Evolutionary conservation across 2,797 vertebrate genomes (phyloP), one percentile per base, ranked within the genome.

Genomic region (Urocyon cinereoargenteus): DNA sequence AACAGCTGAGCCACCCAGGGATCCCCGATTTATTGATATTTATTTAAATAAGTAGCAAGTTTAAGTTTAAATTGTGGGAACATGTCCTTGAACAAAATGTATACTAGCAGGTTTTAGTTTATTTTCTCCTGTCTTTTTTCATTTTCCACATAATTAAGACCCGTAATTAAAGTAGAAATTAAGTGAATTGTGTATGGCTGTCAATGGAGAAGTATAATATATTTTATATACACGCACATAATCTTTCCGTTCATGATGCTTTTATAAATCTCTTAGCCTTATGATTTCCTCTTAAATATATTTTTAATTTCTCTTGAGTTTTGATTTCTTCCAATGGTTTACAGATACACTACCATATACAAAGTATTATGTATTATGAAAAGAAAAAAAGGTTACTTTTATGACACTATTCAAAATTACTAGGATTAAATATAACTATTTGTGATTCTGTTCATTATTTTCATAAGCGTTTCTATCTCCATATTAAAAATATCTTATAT

Each of bases 51-150:
- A 78, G n/a, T 53, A 53, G 5, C 4, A 89, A 34, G 19, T 45
- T 97, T 70, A 86, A 72, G 22, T 90, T 90, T 90, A 91, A 97
- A 83, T 61, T 45, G n/a, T 49, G 68, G 28, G 18, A 34, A 7
- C 3, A 8, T 68, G 12, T 78, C 40, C n/a, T 75, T 73, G n/a
- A 79, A 59, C 19, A 86, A 86, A 85, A 16, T 8, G 12, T 36
- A 9, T 21, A 28, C 1, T 26, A 1, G 51, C 59, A 34, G 5
- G 53, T 90, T 90, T 94, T 14, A 6, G 9, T 94, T 75, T 77
- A 21, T 79, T 55, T 1, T 84, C 8, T 83, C 59, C 5, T 57
- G 5, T 82, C 28, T 77, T 73, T 87, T 61, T 2, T 75, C 57
- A 53, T 57, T 94, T 81, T 93, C 78, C 11, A 68, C 36, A 19